A percentile compares a stretch with the other conserved stretches of the same genome.
These are phyloP conservation scores for Thelaira solivaga DNA, from an alignment of 2,888 invertebrate species.

Conservation along the genomic window DNA sequence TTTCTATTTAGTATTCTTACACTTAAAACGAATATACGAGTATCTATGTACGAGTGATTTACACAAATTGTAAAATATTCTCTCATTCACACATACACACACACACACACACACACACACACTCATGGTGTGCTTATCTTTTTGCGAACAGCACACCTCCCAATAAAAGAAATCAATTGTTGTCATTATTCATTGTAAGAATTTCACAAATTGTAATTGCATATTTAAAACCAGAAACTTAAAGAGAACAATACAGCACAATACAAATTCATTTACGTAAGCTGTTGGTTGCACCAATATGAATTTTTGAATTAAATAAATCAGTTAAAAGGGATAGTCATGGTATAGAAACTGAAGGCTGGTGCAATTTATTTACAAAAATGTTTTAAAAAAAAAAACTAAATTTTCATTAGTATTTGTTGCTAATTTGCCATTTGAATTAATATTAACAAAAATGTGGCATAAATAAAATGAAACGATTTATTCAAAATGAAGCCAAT, in stretches of 20 bases:
- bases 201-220: constrained; percentile 31
- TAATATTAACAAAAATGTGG: too few species aligned
- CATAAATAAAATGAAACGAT: too few species aligned
- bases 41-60: too few species aligned
- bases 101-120: too few species aligned
- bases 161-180: neutral
- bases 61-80: too few species aligned
- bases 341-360: neutral
- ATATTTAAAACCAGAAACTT: constrained; percentile 24
- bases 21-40: too few species aligned
- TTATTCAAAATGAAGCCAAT: too few species aligned
- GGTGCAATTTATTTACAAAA: neutral
- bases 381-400: neutral
- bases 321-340: constrained; percentile 1
- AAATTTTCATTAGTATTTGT: neutral
- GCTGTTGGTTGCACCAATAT: constrained; percentile 7
- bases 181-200: constrained; percentile 39
- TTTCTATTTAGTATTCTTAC: too few species aligned
- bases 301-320: constrained; percentile 11
- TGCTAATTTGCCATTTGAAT: too few species aligned
- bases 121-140: neutral
- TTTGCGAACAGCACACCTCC: constrained; percentile 4
- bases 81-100: too few species aligned
- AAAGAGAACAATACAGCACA: constrained; percentile 14
- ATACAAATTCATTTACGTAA: constrained; percentile 38